Evolutionary conservation across 2,113 vertebrate genomes (phyloP).

Genomic region (Labeo rohita): DNA sequence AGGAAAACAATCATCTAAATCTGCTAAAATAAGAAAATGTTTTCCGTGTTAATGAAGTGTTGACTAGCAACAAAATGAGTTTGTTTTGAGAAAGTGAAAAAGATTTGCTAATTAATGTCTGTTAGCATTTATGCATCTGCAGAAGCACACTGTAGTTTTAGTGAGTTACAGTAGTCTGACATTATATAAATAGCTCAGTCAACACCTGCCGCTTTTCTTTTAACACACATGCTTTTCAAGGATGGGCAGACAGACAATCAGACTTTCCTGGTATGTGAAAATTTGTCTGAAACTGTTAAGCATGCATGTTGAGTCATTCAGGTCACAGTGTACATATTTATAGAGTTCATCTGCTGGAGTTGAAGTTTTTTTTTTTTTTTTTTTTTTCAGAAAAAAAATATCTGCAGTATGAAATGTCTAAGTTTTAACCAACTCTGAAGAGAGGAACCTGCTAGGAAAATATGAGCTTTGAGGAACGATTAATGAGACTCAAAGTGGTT

Average conservation of each 20-base stretch:
- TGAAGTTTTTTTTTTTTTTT: neutral
- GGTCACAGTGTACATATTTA: slow-evolving; percentile 35
- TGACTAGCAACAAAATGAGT: neutral
- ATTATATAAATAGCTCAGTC: neutral
- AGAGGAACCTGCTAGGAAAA: neutral
- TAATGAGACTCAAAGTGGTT: slow-evolving; percentile 10
- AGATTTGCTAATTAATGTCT: neutral
- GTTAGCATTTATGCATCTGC: neutral
- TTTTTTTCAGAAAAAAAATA: neutral
- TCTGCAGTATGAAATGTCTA: slow-evolving; percentile 36
- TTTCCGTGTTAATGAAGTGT: neutral
- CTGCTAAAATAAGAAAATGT: neutral
- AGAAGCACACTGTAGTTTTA: neutral
- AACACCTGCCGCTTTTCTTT: neutral
- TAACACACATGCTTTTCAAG: neutral
- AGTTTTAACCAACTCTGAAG: slow-evolving; percentile 44
- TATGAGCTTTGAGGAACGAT: neutral
- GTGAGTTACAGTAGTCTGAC: neutral
- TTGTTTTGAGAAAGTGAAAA: slow-evolving; percentile 1
- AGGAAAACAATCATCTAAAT: neutral
- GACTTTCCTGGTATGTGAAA: no score
- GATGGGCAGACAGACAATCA: no score
- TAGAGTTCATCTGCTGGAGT: slow-evolving; percentile 39
- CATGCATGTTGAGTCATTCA: slow-evolving; percentile 26
- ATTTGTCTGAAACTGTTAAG: neutral